Base-by-base conservation (phyloP, 2,797 vertebrate species). In the Morus bassanus region DNA sequence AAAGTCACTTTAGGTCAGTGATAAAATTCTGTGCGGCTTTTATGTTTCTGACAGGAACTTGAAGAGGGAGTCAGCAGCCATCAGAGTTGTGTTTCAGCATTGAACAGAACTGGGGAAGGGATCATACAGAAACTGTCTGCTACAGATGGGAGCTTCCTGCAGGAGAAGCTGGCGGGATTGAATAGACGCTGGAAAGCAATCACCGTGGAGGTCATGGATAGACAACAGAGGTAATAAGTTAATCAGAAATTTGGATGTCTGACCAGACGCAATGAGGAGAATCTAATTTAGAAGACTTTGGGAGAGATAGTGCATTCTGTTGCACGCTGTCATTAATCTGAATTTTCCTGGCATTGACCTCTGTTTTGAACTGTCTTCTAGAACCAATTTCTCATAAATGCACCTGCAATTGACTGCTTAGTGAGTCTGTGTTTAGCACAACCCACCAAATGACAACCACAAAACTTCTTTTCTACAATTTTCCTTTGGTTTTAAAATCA, bases 21-120 rank as follows among this genome's bases (percentile, higher is more conserved):
- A 39, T 68, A 91, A 91, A 91, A 93, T 89, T 82, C 22, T 80
- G 27, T 41, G 23, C 74, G 46, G 14, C 35, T 85, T 95, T 90
- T 92, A 33, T 88, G 31, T 96, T 92, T 94, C 45, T 97, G 77
- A 43, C 95, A 99, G 99, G 99, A 99, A 79, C 98, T 99, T 21
- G 99, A 99, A 88, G 99, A 99, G 81, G 98, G 98, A 50, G 80
- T 99, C 69, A 95, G 93, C 83, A 98, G 97, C 95, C 99, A 99
- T 97, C 98, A 99, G 95, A 93, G 97, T 19, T 97, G 98, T 86
- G 93, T 99, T 95, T 97, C 97, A 10, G 95, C 95, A 1, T 72
- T 99, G 39, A 98, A 98, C 96, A 98, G 93, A 92, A 98, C 98
- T 4, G 99, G 99, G 41, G 98, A 99, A 89, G 98, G 97, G 73